phyloP scores from a whole-genome alignment of 1,140 invertebrate species.

The Drusus annulatus region DNA sequence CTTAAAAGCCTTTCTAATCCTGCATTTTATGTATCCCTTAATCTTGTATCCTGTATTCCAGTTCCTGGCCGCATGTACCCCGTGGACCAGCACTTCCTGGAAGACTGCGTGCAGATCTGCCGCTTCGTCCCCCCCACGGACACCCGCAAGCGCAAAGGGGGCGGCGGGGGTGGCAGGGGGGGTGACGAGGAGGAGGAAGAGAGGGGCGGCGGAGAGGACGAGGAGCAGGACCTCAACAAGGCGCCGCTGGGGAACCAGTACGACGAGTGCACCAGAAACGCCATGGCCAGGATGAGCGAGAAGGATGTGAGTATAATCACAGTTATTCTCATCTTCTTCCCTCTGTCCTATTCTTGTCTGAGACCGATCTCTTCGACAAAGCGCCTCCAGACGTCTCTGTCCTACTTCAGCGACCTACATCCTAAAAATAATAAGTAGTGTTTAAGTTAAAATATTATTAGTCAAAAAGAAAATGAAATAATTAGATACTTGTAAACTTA shows the following conservation, averaged over 20 bases:
- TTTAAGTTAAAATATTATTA: too few species aligned
- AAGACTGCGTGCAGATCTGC: constrained; percentile 85
- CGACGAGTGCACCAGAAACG: constrained; percentile 75
- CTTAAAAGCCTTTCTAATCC: too few species aligned
- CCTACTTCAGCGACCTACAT: too few species aligned
- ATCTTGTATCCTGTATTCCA: constrained; percentile 67
- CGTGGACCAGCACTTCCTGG: constrained; percentile 90
- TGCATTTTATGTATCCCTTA: too few species aligned
- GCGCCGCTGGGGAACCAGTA: constrained; percentile 71
- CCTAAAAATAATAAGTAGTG: too few species aligned
- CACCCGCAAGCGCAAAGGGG: constrained; percentile 77
- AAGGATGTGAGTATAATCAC: constrained; percentile 73
- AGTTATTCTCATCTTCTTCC: too few species aligned
- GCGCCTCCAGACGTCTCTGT: too few species aligned
- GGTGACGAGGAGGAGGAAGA: constrained; percentile 78
- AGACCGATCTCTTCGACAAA: too few species aligned
- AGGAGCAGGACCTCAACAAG: constrained; percentile 88
- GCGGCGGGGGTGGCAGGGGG: constrained; percentile 65
- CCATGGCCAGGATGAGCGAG: constrained; percentile 86
- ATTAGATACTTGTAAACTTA: too few species aligned
- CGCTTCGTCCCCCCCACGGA: constrained; percentile 84
- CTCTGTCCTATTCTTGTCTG: too few species aligned
- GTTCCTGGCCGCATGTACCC: constrained; percentile 86
- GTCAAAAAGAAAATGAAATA: too few species aligned
- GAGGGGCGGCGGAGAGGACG: constrained; percentile 73